Percentiles rank a stretch among this genome's conserved stretches.
These are phyloP conservation scores for Cantharis flavilabris DNA, from an alignment of 2,888 invertebrate species.

Conservation along the genomic window DNA sequence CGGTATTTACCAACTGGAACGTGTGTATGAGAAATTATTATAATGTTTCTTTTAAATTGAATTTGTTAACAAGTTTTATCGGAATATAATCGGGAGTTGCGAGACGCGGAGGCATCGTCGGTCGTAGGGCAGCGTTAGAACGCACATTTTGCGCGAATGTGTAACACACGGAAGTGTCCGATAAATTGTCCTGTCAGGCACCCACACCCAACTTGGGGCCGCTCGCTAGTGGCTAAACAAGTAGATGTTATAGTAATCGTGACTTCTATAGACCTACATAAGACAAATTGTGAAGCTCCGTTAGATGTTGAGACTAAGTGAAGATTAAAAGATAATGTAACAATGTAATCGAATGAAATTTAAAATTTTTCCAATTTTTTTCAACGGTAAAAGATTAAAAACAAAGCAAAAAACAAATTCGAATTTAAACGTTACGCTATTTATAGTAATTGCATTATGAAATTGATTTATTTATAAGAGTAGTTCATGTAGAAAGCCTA, in stretches of 20 bases:
- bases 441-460: not conserved
- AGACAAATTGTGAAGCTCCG: constrained; percentile 46
- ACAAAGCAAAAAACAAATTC: not conserved
- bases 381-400: not conserved
- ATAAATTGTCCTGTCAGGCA: constrained; percentile 50
- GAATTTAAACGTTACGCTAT: not conserved
- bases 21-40: constrained; percentile 32
- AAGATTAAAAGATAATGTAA: constrained; percentile 44
- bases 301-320: constrained; percentile 44
- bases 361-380: not conserved
- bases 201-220: constrained; percentile 46
- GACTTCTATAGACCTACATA: constrained; percentile 48
- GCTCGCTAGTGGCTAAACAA: constrained; percentile 37
- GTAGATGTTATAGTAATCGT: constrained; percentile 41
- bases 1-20: constrained; percentile 28
- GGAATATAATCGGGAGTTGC: constrained; percentile 26
- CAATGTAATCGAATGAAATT: constrained; percentile 8
- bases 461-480: not conserved
- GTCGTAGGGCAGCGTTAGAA: constrained; percentile 15
- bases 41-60: constrained; percentile 27
- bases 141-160: constrained; percentile 30
- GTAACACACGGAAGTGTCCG: constrained; percentile 50
- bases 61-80: constrained; percentile 29
- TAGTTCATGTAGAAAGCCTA: not conserved
- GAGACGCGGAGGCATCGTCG: constrained; percentile 18